Evolutionary conservation across 2,888 invertebrate genomes (phyloP).

Genomic region (Barypeithes pellucidus): DNA sequence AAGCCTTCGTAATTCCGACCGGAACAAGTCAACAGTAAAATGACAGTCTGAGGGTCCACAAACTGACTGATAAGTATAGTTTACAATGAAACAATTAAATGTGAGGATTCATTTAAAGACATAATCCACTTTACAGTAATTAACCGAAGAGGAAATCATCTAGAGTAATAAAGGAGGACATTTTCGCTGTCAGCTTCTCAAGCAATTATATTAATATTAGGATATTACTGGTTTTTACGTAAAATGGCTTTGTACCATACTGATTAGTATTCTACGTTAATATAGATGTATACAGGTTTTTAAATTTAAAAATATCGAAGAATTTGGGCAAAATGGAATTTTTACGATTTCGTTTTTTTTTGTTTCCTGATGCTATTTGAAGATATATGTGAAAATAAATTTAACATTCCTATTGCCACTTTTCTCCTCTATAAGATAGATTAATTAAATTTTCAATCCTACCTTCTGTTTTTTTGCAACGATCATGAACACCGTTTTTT

Average conservation of each 20-base stretch:
- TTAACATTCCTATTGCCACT: too few species aligned
- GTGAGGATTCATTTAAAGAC: conserved; percentile 35
- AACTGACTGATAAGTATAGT: conserved; percentile 51
- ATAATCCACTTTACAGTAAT: conserved; percentile 39
- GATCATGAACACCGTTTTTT: too few species aligned
- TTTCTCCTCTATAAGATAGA: too few species aligned
- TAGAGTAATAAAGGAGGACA: conserved; percentile 4
- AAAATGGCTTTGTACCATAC: neutral
- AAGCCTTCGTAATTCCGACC: conserved; percentile 39
- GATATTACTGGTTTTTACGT: neutral
- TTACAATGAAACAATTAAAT: conserved; percentile 45
- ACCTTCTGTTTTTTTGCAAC: too few species aligned
- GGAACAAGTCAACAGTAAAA: conserved; percentile 52
- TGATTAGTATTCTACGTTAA: neutral
- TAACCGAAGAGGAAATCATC: conserved; percentile 25
- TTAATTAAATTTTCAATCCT: too few species aligned
- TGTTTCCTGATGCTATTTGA: too few species aligned
- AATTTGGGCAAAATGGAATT: too few species aligned
- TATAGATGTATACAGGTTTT: neutral
- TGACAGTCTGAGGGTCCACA: conserved; percentile 45
- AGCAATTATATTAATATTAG: conserved; percentile 7
- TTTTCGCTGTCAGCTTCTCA: conserved; percentile 16
- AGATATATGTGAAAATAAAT: too few species aligned
- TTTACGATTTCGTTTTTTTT: too few species aligned
- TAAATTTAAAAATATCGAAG: too few species aligned